Percentiles rank a stretch among this genome's conserved stretches.
Evolutionary conservation across 2,888 invertebrate species (phyloP).

Genomic region (Chrysolina oricalcia): DNA sequence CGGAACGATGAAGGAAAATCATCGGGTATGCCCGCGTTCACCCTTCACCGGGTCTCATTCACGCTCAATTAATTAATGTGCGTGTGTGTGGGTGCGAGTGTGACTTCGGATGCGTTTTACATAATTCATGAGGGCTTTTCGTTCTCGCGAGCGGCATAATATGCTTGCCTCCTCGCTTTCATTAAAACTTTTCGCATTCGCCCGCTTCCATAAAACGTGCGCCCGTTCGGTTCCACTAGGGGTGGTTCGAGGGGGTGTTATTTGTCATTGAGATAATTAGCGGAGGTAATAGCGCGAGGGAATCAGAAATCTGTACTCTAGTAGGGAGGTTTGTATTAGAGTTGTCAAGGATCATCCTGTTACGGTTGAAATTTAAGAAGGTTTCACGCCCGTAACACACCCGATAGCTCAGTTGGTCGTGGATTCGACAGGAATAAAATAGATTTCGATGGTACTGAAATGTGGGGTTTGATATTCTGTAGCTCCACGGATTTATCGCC

Average conservation of each 20-base stretch:
- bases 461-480: too few species aligned
- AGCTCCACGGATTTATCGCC: too few species aligned
- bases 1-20: background rate
- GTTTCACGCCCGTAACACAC: too few species aligned
- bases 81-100: conserved; percentile 38
- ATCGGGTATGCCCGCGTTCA: background rate
- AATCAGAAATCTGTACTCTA: background rate
- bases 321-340: too few species aligned
- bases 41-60: conserved; percentile 41
- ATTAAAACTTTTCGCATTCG: conserved; percentile 57
- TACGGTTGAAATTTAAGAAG: too few species aligned
- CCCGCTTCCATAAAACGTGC: conserved; percentile 51
- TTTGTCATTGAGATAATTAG: conserved; percentile 10
- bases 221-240: background rate
- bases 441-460: too few species aligned
- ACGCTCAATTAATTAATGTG: conserved; percentile 49
- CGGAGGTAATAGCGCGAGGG: background rate
- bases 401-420: too few species aligned
- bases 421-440: too few species aligned
- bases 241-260: background rate
- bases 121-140: conserved; percentile 48
- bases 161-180: conserved; percentile 44
- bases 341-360: too few species aligned
- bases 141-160: conserved; percentile 39
- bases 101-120: conserved; percentile 37